Evolutionary conservation across 2,797 vertebrate species (phyloP), one percentile per base, ranked within the genome.

Genomic region (Podarcis siculus): DNA sequence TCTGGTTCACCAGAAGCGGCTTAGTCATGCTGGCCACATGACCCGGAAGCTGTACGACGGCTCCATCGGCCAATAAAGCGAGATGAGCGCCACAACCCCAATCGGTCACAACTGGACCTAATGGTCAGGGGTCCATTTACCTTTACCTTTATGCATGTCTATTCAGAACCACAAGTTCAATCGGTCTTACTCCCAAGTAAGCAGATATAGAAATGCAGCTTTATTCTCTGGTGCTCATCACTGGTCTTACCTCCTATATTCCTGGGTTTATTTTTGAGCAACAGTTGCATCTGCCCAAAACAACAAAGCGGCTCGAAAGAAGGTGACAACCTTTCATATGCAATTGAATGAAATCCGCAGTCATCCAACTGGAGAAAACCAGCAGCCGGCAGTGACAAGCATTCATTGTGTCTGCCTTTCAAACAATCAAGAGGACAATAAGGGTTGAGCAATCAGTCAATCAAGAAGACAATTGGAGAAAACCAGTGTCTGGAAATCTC

Each of bases 71-170:
- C 42, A 42, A 42, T 42, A 42, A 42, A 42, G 42, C 42, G 42
- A 42, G 42, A 8, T 42, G 42, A 42, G 42, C 42, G 7, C 42
- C 42, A 8, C 42, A 42, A 42, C 42, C 42, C 42, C 42, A 42
- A 1, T 42, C 42, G 0, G 42, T 1, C 0, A 42, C 8, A 0
- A 8, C 7, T 42, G 7, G 42, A 42, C 42, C 39, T 42, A 42
- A 42, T 42, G 7, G 39, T 42, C 7, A 42, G 42, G 42, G 42
- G 42, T 42, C 7, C 8, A 6, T 42, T 42, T 42, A 42, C 8
- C 39, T 39, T 39, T 39, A 39, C 39, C 39, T 42, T 42, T 17
- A 12, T 15, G n/a, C n/a, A 32, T n/a, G 5, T 15, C 30, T 13
- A 2, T 1, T 72, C 4, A 71, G 12, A 30, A 8, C n/a, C 27